Evolutionary conservation across 2,113 vertebrate genomes (phyloP), one percentile per base, ranked within the genome.

Genomic region (Odobenus rosmarus): DNA sequence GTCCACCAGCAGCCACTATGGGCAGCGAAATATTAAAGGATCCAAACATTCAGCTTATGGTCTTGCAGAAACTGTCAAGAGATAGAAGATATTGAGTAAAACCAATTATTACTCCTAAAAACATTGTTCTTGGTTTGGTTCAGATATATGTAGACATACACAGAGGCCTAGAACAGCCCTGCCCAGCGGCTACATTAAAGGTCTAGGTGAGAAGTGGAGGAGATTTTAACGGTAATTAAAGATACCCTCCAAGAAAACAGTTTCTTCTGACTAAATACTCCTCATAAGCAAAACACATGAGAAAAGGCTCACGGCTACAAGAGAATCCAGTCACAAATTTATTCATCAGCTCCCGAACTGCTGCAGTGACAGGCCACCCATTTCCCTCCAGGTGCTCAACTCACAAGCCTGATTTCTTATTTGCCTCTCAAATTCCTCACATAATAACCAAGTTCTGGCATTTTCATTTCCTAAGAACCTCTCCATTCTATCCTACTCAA

Each of bases 51-150:
- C 92, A 88, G 61, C 46, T 84, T 49, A 84, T 4, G 46, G 83
- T 95, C 90, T 93, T 96, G 95, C 81, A 94, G 92, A 77, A 95
- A 88, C 94, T 97, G 90, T 90, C 57, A 95, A 94, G 36, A 98
- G 96, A 97, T 7, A 83, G 0, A 95, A 96, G 33, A 84, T 16
- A 86, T 46, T 19, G 93, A 85, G 19, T 71, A 28, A 96, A 76
- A 42, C 16, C 89, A 80, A 84, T 24, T 71, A 49, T 92, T 93
- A 97, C 55, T 59, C 57, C 62, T 88, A 28, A 94, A 96, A 64
- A 79, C 7, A 85, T 0, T 39, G 42, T 53, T 95, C 49, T 57
- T 95, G 23, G 36, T 86, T 72, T 87, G 62, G 36, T 87, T 88
- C 67, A 64, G 14, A 89, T 21, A 85, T 1, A 53, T 1, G 88